Evolutionary conservation across 1,140 invertebrate genomes (phyloP).

Genomic region (Lepidurus packardi): DNA sequence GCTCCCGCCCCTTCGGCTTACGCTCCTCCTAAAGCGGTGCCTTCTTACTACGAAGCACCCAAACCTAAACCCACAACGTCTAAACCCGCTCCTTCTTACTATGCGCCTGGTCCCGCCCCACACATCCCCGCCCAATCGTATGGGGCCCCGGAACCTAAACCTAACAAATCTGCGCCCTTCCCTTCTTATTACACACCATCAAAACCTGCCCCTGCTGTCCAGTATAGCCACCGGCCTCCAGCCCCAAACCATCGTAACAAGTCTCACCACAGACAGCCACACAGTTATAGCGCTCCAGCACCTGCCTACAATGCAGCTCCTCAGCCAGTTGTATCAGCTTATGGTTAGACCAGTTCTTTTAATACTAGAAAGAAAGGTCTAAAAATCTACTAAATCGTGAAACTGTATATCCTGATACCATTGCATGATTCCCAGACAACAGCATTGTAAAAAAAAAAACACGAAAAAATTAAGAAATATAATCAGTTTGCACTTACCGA

Average conservation of each 20-base stretch:
- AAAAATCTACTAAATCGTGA: not conserved
- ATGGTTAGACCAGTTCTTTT: not conserved
- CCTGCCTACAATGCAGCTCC: not conserved
- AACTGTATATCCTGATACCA: not conserved
- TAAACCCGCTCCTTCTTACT: not conserved
- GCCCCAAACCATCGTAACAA: not conserved
- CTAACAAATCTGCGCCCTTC: not conserved
- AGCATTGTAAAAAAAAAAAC: not conserved
- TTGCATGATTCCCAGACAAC: not conserved
- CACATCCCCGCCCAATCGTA: not conserved
- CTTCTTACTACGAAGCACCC: not conserved
- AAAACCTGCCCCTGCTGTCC: not conserved
- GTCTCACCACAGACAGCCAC: not conserved
- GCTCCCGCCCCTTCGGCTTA: too few relatives aligned
- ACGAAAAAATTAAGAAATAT: not conserved
- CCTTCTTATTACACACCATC: too few relatives aligned
- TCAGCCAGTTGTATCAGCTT: not conserved
- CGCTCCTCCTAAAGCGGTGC: not conserved
- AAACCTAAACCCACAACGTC: not conserved
- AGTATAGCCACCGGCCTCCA: not conserved
- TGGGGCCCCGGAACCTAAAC: not conserved
- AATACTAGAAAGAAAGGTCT: not conserved
- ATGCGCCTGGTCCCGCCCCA: not conserved
- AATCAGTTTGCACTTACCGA: slow-evolving; percentile 53
- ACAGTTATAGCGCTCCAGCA: not conserved